Base-by-base conservation (phyloP, 2,113 vertebrate species). In the Lasiurus borealis region DNA sequence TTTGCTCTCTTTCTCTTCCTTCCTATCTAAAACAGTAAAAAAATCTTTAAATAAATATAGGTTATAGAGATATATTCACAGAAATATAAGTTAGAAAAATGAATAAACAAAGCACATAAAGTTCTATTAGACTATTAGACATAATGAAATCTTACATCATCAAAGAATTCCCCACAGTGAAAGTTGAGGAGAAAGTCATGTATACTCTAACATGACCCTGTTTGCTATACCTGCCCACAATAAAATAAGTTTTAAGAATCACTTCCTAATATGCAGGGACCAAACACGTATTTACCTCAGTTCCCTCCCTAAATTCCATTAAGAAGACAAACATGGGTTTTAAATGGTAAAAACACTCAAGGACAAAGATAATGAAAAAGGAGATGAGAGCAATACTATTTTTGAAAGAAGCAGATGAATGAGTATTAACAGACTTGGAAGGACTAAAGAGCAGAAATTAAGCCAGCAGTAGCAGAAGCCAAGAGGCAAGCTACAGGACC, bases 11-110 rank as follows among this genome's bases (percentile, higher is more conserved):
- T 21, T 59, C 57, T 59, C 57, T 59, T 25, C 21, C 21, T 59
- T 59, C 21, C 57, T 59, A 21, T 25, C 57, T 59, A 59, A 59
- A 59, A 59, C 57, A 25, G 23, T 59, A 59, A 59, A 59, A 59
- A 59, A 59, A 23, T 59, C 21, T 59, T 59, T 59, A 59, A 59
- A 10, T 59, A 10, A 59, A 59, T 59, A 25, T 95, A 97, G 59
- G 9, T 82, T 93, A 97, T 19, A 71, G 96, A 93, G 91, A 97
- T 27, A 91, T 27, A 93, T 34, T 85, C 44, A 73, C 10, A 88
- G n/a, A 44, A 90, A 62, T 34, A 71, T 75, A 91, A 82, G 16
- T 48, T 48, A 80, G 14, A 84, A 94, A 78, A 73, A 0, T 62
- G 14, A n/a, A 73, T 78, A 93, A n/a, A 59, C 31, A 77, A 19